Evolutionary conservation across 2,888 invertebrate species (phyloP), one percentile per base, ranked within the genome.

Genomic region (Megamerina dolium): DNA sequence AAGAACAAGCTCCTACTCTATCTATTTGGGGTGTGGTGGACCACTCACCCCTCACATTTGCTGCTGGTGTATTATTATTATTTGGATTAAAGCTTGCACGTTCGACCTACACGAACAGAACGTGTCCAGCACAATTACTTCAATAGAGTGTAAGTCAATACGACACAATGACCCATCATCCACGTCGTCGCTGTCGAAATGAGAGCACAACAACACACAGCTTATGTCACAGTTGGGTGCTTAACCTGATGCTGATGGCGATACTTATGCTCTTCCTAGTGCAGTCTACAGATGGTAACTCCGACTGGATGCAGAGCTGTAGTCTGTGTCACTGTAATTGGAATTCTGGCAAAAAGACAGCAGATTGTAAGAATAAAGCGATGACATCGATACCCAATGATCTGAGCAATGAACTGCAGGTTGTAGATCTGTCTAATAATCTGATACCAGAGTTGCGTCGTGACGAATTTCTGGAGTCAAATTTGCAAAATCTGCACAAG

Each of bases 271-370:
- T 56, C 21, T 35, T 49, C 9, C 46, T 37, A 29, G 23, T 53
- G 9, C 46, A 50, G 12, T 43, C 50, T 2, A 50, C 54, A 3
- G 33, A 34, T n/a, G 63, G 55, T 4, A 61, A 64, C 33, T 55
- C 61, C 6, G 68, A 72, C 43, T 71, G 68, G 67, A 57, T 64
- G 55, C 64, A 67, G 44, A 63, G 57, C 37, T 72, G 72, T 50
- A 58, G 64, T 40, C 50, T 51, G 26, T 92, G 92, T 74, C 81
- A 82, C 60, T 92, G 92, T 67, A 82, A 83, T 51, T 92, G 92
- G 91, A 81, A 81, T 20, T 82, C 83, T 46, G 90, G 91, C 5
- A 87, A 84, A 67, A 88, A 85, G 65, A 82, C 82, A 17, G 91
- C 89, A 2, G 85, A 88, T 55, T 93, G 93, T 66, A 78, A 78